A percentile compares a stretch with the other conserved stretches of the same genome.
Conservation (phyloP, 2,797 vertebrate genomes). For the Poecilia gillii region DNA sequence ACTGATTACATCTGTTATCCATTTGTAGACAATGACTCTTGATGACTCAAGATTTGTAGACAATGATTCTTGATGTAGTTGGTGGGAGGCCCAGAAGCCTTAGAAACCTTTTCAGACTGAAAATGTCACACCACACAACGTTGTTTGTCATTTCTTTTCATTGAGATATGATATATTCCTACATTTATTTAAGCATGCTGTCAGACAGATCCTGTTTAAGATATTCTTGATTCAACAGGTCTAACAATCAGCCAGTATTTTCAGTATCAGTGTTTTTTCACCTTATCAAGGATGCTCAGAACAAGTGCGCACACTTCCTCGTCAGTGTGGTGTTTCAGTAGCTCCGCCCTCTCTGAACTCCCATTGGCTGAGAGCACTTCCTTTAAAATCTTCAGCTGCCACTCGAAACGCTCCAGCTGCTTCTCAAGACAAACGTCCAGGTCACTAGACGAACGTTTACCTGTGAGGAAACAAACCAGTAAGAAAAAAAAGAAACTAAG, state of each 20-base stretch:
- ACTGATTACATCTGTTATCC: background rate
- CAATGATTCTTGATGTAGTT: background rate
- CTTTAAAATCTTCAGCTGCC: slow-evolving; percentile 68
- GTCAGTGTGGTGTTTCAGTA: slow-evolving; percentile 68
- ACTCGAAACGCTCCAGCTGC: slow-evolving; percentile 69
- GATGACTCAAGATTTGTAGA: background rate
- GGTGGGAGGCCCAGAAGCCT: background rate
- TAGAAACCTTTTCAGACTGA: background rate
- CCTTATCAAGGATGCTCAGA: slow-evolving; percentile 73
- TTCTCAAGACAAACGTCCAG: slow-evolving; percentile 67
- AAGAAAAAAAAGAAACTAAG: background rate
- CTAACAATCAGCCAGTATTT: background rate
- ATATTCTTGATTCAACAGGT: background rate
- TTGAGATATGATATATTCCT: background rate
- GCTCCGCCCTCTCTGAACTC: slow-evolving; percentile 59
- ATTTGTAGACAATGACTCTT: background rate
- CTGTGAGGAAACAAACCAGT: slow-evolving; percentile 30
- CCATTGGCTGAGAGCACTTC: slow-evolving; percentile 63
- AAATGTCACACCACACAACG: background rate
- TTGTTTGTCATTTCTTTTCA: background rate
- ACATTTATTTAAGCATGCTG: background rate
- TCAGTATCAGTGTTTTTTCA: slow-evolving; percentile 32
- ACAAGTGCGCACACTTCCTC: slow-evolving; percentile 74
- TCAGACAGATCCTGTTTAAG: background rate
- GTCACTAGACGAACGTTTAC: slow-evolving; percentile 6